These are phyloP conservation scores for Tiliqua scincoides DNA, from an alignment of 2,113 vertebrate species.

Conservation along the genomic window DNA sequence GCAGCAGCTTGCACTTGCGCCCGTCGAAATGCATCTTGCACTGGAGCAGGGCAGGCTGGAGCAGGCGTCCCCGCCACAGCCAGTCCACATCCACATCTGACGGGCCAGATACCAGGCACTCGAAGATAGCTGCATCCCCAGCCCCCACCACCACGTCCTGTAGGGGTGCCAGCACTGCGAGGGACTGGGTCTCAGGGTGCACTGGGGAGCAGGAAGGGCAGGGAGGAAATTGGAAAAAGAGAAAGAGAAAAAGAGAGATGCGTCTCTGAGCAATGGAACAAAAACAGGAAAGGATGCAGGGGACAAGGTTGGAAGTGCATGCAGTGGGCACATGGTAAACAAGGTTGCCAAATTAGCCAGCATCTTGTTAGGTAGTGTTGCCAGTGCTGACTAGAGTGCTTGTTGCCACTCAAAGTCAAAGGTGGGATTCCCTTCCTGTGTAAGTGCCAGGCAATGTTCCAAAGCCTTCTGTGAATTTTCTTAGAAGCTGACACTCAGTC, in stretches of 20 bases:
- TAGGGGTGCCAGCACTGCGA: constrained; percentile 88
- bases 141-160: constrained; percentile 93
- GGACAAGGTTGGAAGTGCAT: background rate
- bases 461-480: background rate
- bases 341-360: background rate
- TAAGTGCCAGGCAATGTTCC: background rate
- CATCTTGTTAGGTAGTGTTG: background rate
- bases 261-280: constrained; percentile 68
- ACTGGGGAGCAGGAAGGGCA: constrained; percentile 71
- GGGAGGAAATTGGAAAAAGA: constrained; percentile 1
- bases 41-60: constrained; percentile 95
- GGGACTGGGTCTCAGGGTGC: constrained; percentile 83
- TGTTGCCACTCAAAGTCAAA: background rate
- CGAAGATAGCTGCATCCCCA: constrained; percentile 92
- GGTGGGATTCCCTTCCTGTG: background rate
- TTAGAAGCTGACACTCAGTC: background rate
- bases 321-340: background rate
- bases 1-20: constrained; percentile 90
- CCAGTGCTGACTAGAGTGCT: background rate
- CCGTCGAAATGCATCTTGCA: constrained; percentile 99
- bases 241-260: constrained; percentile 66
- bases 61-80: constrained; percentile 91
- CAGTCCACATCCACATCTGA: constrained; percentile 97
- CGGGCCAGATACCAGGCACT: constrained; percentile 91
- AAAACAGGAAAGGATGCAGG: constrained; percentile 35